phyloP scores from a whole-genome alignment of 2,888 invertebrate species.

The Corbicula japonica region DNA sequence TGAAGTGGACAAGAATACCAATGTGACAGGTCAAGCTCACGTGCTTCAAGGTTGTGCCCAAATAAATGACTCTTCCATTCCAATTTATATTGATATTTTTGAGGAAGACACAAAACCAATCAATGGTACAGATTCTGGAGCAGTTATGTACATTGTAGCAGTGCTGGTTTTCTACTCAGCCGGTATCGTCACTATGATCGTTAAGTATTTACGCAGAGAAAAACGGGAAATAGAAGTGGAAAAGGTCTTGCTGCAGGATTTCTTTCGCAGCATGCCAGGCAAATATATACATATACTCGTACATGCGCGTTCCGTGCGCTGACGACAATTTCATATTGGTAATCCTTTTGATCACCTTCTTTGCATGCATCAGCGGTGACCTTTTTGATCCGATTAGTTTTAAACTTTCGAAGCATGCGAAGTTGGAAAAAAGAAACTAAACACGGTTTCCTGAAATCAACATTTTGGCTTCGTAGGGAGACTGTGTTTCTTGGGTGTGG shows the following conservation, averaged over 20 bases:
- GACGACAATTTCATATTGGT: conserved; percentile 76
- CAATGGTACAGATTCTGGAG: conserved; percentile 75
- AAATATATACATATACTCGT: too few species aligned
- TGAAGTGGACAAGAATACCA: conserved; percentile 5
- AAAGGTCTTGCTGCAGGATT: conserved; percentile 77
- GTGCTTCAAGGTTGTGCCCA: conserved; percentile 45
- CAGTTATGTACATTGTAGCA: conserved; percentile 80
- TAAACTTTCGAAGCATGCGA: too few species aligned
- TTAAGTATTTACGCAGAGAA: conserved; percentile 80
- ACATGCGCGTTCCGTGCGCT: conserved; percentile 81
- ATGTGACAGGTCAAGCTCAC: neutral
- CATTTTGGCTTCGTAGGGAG: too few species aligned
- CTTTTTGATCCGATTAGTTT: too few species aligned
- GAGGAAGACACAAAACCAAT: conserved; percentile 32
- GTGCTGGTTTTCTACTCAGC: conserved; percentile 80
- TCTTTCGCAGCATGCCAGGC: conserved; percentile 80
- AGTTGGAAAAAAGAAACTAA: too few species aligned
- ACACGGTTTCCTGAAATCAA: too few species aligned
- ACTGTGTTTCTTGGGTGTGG: too few species aligned
- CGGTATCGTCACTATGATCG: conserved; percentile 81
- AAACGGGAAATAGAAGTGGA: conserved; percentile 81
- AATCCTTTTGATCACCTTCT: too few species aligned
- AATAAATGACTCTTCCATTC: conserved; percentile 58
- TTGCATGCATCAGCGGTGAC: too few species aligned
- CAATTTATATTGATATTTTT: conserved; percentile 56